Base-by-base conservation (phyloP, 2,797 vertebrate genomes). In the Sebastolobus altivelis region DNA sequence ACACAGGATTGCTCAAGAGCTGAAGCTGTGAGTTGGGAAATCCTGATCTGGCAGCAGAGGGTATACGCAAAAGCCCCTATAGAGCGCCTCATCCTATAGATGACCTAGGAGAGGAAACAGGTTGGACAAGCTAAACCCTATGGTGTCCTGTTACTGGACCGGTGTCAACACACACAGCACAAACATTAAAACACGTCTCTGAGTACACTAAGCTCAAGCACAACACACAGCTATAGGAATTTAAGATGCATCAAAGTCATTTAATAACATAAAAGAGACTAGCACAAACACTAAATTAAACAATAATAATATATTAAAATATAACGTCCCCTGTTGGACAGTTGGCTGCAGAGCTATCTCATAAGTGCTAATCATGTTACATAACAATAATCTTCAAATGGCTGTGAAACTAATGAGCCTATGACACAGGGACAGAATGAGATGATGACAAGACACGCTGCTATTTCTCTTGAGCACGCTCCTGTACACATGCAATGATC, bases 331-430 rank as follows among this genome's bases (percentile, higher is more conserved):
- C 13, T 55, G 37, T 31, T 72, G 62, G 71, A 60, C 55, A 81
- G 25, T n/a, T 58, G 49, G 71, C 77, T 82, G 29, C 40, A 72
- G 33, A 55, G 16, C 74, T 80, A 73, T 84, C 80, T 83, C 65
- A 72, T 40, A 1, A 70, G 81, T 13, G 37, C 33, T 84, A 86
- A 92, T 88, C 80, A 31, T 5, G 4, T 91, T 85, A 77, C 65
- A 81, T 86, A 68, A 76, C 14, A 85, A 87, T 74, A 77, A 87
- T 80, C 82, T 82, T 83, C 43, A 75, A 68, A 76, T 65, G 68
- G 77, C 63, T 80, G 25, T 55, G 40, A 84, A 78, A 63, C 56
- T 73, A 82, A 82, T 79, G 61, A 69, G 67, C 60, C 70, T 69
- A 49, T 52, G 52, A 72, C 58, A 80, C 27, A 25, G 29, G 27